phyloP scores from a whole-genome alignment of 2,113 vertebrate genomes.

The Seriola dumerili region DNA sequence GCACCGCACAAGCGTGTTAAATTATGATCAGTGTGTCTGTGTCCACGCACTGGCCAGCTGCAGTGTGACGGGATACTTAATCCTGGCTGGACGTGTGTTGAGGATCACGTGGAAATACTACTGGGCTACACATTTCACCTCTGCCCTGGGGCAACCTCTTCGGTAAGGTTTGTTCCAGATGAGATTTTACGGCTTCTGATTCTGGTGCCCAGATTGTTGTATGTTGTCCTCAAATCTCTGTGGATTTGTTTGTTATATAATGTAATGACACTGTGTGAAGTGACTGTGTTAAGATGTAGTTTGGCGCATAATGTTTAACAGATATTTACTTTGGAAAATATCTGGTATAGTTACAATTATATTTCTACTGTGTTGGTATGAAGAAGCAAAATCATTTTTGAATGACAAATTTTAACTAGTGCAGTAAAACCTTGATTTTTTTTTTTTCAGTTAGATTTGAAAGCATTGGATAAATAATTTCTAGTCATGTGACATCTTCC shows the following conservation, averaged over 20 bases:
- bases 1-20: slow-evolving; percentile 35
- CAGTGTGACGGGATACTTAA: slow-evolving; percentile 37
- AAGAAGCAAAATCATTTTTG: background rate
- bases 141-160: slow-evolving; percentile 48
- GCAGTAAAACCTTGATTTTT: no score
- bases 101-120: slow-evolving; percentile 38
- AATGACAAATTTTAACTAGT: no score
- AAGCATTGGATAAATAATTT: no score
- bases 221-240: slow-evolving; percentile 4
- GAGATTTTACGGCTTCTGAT: slow-evolving; percentile 30
- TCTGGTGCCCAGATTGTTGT: background rate
- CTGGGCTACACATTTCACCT: slow-evolving; percentile 36
- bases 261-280: background rate
- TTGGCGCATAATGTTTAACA: background rate
- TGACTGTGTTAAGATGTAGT: background rate
- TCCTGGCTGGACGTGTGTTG: slow-evolving; percentile 24
- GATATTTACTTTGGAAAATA: slow-evolving; percentile 5
- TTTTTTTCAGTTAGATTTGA: background rate
- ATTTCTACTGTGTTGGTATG: background rate
- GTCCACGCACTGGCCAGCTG: slow-evolving; percentile 34
- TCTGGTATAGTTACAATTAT: background rate
- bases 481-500: no score
- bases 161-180: slow-evolving; percentile 62
- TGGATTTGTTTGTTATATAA: slow-evolving; percentile 16
- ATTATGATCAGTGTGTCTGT: slow-evolving; percentile 56